phyloP scores from a whole-genome alignment of 2,113 vertebrate genomes.

The Charina bottae region DNA sequence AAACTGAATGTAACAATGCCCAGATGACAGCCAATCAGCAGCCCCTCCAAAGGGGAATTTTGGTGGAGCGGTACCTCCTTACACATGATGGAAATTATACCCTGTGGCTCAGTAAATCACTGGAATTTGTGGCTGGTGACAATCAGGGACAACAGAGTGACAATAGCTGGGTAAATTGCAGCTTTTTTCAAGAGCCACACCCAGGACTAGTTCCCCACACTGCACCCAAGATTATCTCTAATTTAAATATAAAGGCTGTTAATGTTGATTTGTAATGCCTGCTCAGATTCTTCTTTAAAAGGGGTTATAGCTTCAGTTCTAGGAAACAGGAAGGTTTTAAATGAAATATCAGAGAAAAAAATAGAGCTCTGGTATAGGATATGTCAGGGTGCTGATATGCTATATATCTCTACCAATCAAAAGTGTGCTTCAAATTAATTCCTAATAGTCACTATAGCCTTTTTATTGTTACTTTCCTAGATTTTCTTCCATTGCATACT shows the following conservation, averaged over 20 bases:
- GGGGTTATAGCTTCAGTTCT: neutral
- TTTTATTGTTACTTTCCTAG: neutral
- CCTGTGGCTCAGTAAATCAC: constrained; percentile 66
- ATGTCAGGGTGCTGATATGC: neutral
- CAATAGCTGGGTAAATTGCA: constrained; percentile 72
- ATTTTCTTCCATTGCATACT: constrained; percentile 2
- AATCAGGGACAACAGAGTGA: constrained; percentile 63
- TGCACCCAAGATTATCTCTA: constrained; percentile 73
- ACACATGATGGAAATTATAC: constrained; percentile 73
- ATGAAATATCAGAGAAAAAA: neutral
- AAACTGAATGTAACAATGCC: constrained; percentile 44
- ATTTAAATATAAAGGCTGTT: constrained; percentile 75
- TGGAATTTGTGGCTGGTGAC: constrained; percentile 62
- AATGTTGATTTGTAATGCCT: constrained; percentile 68
- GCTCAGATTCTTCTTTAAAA: constrained; percentile 45
- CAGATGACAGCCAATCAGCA: constrained; percentile 51
- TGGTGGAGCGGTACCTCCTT: constrained; percentile 58
- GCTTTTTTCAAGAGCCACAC: constrained; percentile 69
- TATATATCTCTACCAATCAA: neutral
- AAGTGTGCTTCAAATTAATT: accelerated
- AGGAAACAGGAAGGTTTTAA: neutral
- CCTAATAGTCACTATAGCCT: neutral
- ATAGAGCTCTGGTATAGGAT: neutral
- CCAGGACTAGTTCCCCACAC: constrained; percentile 61
- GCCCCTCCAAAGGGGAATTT: constrained; percentile 49